phyloP scores from a whole-genome alignment of 2,113 vertebrate genomes.

The Podarcis cretensis region DNA sequence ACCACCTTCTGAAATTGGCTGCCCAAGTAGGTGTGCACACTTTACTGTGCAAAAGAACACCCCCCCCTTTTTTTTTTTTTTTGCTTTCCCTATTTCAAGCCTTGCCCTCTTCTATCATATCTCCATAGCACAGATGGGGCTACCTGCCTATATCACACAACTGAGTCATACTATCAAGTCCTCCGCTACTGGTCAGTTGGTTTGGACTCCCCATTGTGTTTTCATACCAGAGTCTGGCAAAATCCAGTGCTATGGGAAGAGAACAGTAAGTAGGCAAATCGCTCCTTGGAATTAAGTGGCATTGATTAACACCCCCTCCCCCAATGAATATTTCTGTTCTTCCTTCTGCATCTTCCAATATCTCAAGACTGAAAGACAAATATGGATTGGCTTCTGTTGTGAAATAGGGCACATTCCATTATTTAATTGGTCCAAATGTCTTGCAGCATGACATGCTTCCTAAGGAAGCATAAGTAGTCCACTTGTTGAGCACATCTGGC shows the following conservation, averaged over 20 bases:
- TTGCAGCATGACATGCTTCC: background rate
- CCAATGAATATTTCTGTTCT: background rate
- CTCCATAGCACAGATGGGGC: background rate
- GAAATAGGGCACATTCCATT: background rate
- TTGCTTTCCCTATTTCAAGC: no score
- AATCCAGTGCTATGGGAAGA: background rate
- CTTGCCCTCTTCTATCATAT: background rate
- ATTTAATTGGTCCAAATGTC: background rate
- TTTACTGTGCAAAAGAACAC: background rate
- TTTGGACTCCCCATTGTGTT: background rate
- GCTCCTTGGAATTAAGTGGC: background rate
- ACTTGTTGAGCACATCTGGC: background rate
- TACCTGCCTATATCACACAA: background rate
- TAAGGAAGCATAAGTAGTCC: background rate
- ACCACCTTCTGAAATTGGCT: background rate
- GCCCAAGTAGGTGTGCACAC: background rate
- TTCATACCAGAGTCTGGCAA: background rate
- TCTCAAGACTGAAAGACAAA: background rate
- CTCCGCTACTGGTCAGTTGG: background rate
- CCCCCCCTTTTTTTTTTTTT: no score
- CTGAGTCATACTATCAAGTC: background rate
- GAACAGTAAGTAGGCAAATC: no score
- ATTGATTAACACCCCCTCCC: no score
- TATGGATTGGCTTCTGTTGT: background rate
- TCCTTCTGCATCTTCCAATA: background rate